Base-by-base conservation (phyloP, 2,113 vertebrate genomes). In the Tringa solitaria region DNA sequence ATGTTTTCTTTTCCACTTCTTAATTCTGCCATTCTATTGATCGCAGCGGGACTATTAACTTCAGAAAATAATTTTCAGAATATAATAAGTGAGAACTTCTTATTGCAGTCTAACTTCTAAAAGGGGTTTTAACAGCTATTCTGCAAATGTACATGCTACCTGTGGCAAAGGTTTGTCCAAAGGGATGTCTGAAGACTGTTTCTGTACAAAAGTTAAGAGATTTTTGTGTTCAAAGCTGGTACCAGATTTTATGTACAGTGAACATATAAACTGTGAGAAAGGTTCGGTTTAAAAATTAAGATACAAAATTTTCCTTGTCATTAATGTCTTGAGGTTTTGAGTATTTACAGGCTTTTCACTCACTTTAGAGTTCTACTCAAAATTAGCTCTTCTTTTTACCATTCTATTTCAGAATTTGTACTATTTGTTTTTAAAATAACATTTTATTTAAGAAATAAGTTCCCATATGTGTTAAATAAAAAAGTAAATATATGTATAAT, bases 111-210 rank as follows among this genome's bases (percentile, higher is more conserved):
- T 37, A 11, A 12, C 27, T 67, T 75, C 17, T 88, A 20, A 50
- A 14, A 68, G 54, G 20, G 22, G 7, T 60, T 69, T 45, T 68
- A 87, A 43, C 16, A 78, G 45, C 43, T 63, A 0, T 76, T 83
- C 45, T 57, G 18, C 8, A 27, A 37, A 75, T 0, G 0, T 32
- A 8, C 15, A 13, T 35, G 3, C 8, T 37, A 28, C 35, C 41
- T 53, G n/a, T 54, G 59, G 46, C 50, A 70, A 51, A 70, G 46
- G 10, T 26, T 56, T 56, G 17, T 61, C 67, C 32, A 33, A 61
- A 74, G 48, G 64, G 51, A 8, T 65, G 8, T 27, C 19, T 16
- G 24, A 51, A 64, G 37, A 27, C 37, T 24, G 5, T 57, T 88
- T 77, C 63, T 86, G 27, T 50, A 30, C 8, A 37, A 33, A 76